Conservation (phyloP, 2,888 invertebrate species). For the Mongoloraphidia duomilia region DNA sequence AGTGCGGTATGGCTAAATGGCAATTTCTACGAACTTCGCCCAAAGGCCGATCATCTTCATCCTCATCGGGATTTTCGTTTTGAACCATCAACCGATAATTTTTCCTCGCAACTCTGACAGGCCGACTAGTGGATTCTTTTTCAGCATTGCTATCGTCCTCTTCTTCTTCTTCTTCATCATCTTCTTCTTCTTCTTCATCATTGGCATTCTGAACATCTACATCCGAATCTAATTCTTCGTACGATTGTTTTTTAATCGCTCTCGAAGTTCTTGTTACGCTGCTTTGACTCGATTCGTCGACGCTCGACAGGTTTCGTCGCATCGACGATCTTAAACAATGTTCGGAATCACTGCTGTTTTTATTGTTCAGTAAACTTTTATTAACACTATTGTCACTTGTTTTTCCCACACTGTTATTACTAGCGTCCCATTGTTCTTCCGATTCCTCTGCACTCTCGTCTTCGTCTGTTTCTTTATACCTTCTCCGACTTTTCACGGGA, state of each 20-base stretch:
- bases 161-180: constrained; percentile 14
- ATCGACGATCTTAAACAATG: background rate
- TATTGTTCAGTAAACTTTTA: too few relatives aligned
- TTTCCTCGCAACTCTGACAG: background rate
- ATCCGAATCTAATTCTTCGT: constrained; percentile 14
- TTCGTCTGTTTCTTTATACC: constrained; percentile 1
- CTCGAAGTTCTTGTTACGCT: constrained; percentile 4
- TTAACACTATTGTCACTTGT: background rate
- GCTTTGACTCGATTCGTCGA: constrained; percentile 14
- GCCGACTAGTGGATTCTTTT: background rate
- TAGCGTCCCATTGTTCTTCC: background rate
- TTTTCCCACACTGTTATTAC: background rate
- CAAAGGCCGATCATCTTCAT: constrained; percentile 11
- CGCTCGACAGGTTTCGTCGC: constrained; percentile 6
- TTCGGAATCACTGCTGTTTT: too few relatives aligned
- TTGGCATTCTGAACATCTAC: constrained; percentile 17
- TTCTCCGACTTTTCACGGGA: background rate
- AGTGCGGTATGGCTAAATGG: constrained; percentile 10
- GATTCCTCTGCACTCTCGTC: constrained; percentile 1
- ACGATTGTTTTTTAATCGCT: constrained; percentile 1
- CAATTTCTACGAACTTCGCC: constrained; percentile 3
- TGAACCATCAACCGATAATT: constrained; percentile 13
- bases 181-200: constrained; percentile 18
- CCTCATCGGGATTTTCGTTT: constrained; percentile 18
- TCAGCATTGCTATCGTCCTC: constrained; percentile 28